These are phyloP conservation scores for Chaetodon trifasciatus DNA, from an alignment of 2,797 vertebrate genomes.

Conservation along the genomic window DNA sequence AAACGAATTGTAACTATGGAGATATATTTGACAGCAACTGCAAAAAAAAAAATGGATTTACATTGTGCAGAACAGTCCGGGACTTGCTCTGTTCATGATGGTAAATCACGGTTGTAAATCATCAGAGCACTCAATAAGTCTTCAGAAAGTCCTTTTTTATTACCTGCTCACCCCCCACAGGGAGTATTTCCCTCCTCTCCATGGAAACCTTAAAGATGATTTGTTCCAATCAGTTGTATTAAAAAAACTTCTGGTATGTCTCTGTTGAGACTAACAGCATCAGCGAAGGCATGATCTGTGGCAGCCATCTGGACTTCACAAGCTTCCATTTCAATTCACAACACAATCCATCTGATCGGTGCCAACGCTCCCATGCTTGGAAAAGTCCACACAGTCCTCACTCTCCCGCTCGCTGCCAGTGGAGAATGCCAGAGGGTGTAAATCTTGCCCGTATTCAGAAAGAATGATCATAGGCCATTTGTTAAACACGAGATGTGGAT, in stretches of 20 bases:
- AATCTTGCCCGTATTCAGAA: conserved; percentile 34
- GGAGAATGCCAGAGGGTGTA: conserved; percentile 16
- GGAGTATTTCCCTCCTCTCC: conserved; percentile 72
- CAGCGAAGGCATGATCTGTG: conserved; percentile 33
- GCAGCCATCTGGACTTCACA: conserved; percentile 64
- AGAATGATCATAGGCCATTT: conserved; percentile 20
- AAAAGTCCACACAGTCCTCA: conserved; percentile 27
- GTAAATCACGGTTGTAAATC: conserved; percentile 52
- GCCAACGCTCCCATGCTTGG: conserved; percentile 49
- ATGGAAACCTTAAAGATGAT: conserved; percentile 66
- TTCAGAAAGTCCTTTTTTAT: conserved; percentile 69
- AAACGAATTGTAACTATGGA: neutral
- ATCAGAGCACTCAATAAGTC: conserved; percentile 47
- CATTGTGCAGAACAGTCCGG: conserved; percentile 48
- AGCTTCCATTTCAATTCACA: conserved; percentile 64
- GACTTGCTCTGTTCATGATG: conserved; percentile 56
- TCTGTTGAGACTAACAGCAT: conserved; percentile 44
- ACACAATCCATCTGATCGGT: conserved; percentile 45
- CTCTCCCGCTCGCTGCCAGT: conserved; percentile 31
- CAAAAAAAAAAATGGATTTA: conserved; percentile 58
- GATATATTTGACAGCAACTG: conserved; percentile 47
- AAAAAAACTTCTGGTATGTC: conserved; percentile 48
- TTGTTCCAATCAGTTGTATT: conserved; percentile 60
- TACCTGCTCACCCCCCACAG: conserved; percentile 46
- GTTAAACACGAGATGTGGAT: conserved; percentile 21